Evolutionary conservation across 2,113 vertebrate species (phyloP), one percentile per base, ranked within the genome.

Genomic region (Martes martes): DNA sequence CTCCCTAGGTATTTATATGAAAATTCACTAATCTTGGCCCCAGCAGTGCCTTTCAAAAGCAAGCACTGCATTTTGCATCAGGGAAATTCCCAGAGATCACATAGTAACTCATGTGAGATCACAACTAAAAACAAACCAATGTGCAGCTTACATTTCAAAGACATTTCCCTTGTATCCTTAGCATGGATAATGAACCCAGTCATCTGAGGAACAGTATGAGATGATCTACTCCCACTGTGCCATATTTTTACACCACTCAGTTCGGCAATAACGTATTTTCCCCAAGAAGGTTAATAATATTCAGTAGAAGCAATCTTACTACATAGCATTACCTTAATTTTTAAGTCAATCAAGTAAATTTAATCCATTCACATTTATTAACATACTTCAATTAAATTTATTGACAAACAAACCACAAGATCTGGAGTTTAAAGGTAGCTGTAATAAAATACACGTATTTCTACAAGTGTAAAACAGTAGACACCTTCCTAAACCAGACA

Each of bases 41-140:
- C 50, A 73, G 39, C 39, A 88, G 61, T 18, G 18, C 33, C 88
- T 97, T 97, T 98, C 83, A 96, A 86, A 98, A 86, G 33, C 26
- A 45, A 96, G 13, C 0, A 81, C 21, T 59, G 2, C 8, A 91
- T 95, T 97, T 94, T 61, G 1, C 84, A 93, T 82, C 39, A 69
- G 78, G n/a, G n/a, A 92, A 45, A 94, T 96, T 98, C 94, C 78
- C 76, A 90, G 94, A 96, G 50, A 96, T 94, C 15, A 3, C n/a
- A 61, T 0, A 2, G 23, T 83, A 97, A 26, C 3, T 21, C 36
- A 96, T 42, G 28, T 85, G 36, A 83, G 90, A 81, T 31, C 76
- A 93, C 39, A 94, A 59, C 45, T 52, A 31, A 96, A 97, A 90
- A 96, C 52, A 94, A 98, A 97, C 47, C 45, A 52, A 47, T 45